Evolutionary conservation across 1,140 invertebrate genomes (phyloP).

Genomic region (Drosophila parabipectinata): DNA sequence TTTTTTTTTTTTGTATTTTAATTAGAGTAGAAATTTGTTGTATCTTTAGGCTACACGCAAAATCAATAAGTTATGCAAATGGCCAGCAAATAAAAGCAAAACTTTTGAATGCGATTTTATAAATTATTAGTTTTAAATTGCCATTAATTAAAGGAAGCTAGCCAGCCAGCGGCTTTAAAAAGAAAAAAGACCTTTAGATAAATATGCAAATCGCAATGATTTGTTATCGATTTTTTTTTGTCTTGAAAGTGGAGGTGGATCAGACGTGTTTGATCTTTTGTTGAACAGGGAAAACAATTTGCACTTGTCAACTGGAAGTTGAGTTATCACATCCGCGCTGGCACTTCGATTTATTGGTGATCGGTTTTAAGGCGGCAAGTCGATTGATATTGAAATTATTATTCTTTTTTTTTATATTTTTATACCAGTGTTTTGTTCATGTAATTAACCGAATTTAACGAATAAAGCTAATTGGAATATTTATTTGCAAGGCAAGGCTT

Average conservation of each 20-base stretch:
- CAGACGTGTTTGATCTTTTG: constrained; percentile 77
- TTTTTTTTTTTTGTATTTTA: constrained; percentile 76
- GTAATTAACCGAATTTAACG: not conserved
- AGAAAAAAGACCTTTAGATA: constrained; percentile 40
- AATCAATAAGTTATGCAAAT: constrained; percentile 76
- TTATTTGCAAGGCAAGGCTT: not conserved
- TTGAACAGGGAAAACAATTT: constrained; percentile 78
- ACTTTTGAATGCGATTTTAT: constrained; percentile 70
- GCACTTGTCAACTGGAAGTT: constrained; percentile 69
- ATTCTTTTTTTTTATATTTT: not conserved
- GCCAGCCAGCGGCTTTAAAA: constrained; percentile 31
- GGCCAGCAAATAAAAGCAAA: constrained; percentile 28
- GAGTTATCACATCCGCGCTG: constrained; percentile 56
- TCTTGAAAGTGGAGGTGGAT: constrained; percentile 1
- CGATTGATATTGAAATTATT: constrained; percentile 24
- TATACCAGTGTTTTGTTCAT: not conserved
- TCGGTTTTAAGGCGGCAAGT: constrained; percentile 11
- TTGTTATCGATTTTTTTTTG: constrained; percentile 54
- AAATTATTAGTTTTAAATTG: constrained; percentile 81
- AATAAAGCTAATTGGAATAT: not conserved
- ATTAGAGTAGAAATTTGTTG: constrained; percentile 70
- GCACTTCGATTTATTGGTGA: constrained; percentile 27
- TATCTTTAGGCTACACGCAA: constrained; percentile 51
- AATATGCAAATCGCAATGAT: constrained; percentile 73
- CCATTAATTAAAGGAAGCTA: constrained; percentile 72